Conservation (phyloP, 2,888 invertebrate species). For the Taphrorychus bicolor region DNA sequence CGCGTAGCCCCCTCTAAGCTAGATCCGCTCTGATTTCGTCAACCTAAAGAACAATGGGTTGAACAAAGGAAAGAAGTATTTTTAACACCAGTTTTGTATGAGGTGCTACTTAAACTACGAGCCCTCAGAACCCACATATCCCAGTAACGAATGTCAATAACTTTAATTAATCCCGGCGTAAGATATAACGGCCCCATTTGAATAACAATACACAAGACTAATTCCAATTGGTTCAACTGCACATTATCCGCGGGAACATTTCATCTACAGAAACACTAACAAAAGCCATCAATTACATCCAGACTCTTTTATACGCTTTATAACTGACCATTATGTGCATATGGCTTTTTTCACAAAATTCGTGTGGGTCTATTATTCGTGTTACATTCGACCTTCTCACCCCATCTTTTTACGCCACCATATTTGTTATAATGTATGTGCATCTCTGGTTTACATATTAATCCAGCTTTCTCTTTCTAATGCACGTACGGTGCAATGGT, state of each 20-base stretch:
- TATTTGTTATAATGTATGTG: slow-evolving; percentile 3
- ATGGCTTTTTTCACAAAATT: slow-evolving; percentile 46
- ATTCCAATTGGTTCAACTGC: slow-evolving; percentile 34
- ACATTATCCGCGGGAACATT: slow-evolving; percentile 26
- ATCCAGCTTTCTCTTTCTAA: background rate
- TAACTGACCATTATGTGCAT: slow-evolving; percentile 49
- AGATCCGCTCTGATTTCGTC: no score
- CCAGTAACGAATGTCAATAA: background rate
- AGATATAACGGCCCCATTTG: slow-evolving; percentile 15
- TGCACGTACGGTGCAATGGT: background rate
- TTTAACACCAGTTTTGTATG: no score
- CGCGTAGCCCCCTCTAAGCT: no score
- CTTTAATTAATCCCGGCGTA: background rate
- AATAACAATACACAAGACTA: slow-evolving; percentile 36
- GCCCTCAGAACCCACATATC: background rate
- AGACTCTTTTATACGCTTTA: slow-evolving; percentile 36
- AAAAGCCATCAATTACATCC: slow-evolving; percentile 45
- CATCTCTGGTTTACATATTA: background rate
- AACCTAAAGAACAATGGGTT: no score
- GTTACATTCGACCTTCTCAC: slow-evolving; percentile 31
- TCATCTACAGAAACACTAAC: slow-evolving; percentile 36
- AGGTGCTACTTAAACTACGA: no score
- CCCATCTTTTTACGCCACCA: slow-evolving; percentile 38
- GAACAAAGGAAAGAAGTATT: no score
- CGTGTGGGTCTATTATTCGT: slow-evolving; percentile 47